phyloP scores from a whole-genome alignment of 2,113 vertebrate genomes.

The Falco punctatus region DNA sequence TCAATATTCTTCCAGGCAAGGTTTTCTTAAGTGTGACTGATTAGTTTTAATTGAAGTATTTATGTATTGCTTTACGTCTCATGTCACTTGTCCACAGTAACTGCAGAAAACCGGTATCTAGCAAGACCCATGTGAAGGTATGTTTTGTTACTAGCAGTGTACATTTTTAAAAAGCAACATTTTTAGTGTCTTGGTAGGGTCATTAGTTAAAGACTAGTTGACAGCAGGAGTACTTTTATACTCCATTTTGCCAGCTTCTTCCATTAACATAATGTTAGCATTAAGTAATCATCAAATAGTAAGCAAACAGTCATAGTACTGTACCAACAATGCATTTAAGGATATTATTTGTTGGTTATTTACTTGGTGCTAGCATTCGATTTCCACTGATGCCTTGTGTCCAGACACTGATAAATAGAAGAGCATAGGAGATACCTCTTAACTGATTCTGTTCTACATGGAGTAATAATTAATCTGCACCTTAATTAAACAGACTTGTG shows the following conservation, averaged over 20 bases:
- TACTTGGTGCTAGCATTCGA: constrained; percentile 56
- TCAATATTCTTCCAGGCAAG: background rate
- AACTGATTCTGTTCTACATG: background rate
- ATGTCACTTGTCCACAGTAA: background rate
- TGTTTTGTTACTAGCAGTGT: background rate
- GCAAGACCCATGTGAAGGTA: background rate
- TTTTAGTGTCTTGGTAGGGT: background rate
- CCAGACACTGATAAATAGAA: constrained; percentile 19
- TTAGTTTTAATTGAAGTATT: background rate
- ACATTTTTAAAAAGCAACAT: background rate
- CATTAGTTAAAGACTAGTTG: background rate
- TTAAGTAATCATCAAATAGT: background rate
- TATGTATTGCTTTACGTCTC: background rate
- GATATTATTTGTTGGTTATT: constrained; percentile 23
- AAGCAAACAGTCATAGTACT: background rate
- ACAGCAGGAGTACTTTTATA: background rate
- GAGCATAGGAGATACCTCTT: constrained; percentile 37
- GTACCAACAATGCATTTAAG: constrained; percentile 29
- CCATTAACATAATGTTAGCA: background rate
- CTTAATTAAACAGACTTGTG: constrained; percentile 51
- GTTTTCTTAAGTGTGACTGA: background rate
- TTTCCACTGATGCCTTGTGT: constrained; percentile 57
- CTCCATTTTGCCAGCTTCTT: background rate
- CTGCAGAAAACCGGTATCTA: background rate
- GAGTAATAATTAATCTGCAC: constrained; percentile 59